These are phyloP conservation scores for Calosoma granatense DNA, from an alignment of 1,140 invertebrate genomes.

Conservation along the genomic window DNA sequence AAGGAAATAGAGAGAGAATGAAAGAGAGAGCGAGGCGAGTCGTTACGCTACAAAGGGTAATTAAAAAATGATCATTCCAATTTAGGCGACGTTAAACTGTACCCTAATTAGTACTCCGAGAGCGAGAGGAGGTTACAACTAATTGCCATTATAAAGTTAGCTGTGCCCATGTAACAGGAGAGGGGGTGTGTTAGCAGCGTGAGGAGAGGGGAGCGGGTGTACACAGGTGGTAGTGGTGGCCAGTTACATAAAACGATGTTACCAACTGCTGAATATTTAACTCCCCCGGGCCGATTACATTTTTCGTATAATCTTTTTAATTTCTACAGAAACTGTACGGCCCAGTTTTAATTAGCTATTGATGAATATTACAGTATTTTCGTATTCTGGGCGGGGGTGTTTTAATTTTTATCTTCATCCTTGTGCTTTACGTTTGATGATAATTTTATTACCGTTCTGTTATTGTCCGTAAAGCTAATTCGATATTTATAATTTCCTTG, in stretches of 20 bases:
- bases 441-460: too few relatives aligned
- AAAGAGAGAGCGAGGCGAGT: too few relatives aligned
- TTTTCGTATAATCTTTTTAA: slow-evolving; percentile 8
- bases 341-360: neutral
- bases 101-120: slow-evolving; percentile 3
- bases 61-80: slow-evolving; percentile 3
- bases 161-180: too few relatives aligned
- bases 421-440: too few relatives aligned
- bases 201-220: too few relatives aligned
- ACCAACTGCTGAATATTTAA: slow-evolving; percentile 8
- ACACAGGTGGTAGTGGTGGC: neutral
- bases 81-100: neutral
- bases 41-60: slow-evolving; percentile 7
- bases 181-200: too few relatives aligned
- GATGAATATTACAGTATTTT: slow-evolving; percentile 1
- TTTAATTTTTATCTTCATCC: too few relatives aligned
- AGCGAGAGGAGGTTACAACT: neutral
- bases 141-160: slow-evolving; percentile 7
- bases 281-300: neutral
- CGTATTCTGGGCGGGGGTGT: too few relatives aligned
- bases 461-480: too few relatives aligned
- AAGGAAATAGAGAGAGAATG: too few relatives aligned
- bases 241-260: neutral
- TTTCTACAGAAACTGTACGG: too few relatives aligned
- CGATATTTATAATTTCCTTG: too few relatives aligned